A percentile compares a stretch with the other conserved stretches of the same genome.
phyloP scores from a whole-genome alignment of 2,888 invertebrate genomes.

The Ornithoptera alexandrae region DNA sequence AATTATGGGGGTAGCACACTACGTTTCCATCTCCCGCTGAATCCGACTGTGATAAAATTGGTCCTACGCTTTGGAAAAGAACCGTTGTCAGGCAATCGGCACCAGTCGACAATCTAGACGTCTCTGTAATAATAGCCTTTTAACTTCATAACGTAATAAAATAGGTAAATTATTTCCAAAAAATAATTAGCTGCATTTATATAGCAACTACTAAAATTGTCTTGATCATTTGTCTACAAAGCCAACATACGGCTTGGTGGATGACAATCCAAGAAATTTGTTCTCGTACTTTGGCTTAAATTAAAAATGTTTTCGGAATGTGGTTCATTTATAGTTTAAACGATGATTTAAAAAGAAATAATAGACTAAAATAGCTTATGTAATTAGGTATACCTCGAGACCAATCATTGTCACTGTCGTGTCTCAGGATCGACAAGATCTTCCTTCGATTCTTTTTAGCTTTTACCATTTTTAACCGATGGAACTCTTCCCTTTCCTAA shows the following conservation, averaged over 20 bases:
- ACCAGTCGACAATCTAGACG: conserved; percentile 13
- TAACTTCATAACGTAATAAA: no score
- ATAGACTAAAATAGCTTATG: neutral
- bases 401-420: conserved; percentile 37
- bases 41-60: conserved; percentile 45
- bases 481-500: conserved; percentile 75
- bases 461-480: conserved; percentile 73
- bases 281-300: no score
- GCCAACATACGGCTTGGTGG: no score
- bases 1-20: conserved; percentile 58
- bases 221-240: no score
- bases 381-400: conserved; percentile 21
- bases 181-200: no score
- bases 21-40: conserved; percentile 56
- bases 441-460: conserved; percentile 63
- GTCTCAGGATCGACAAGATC: conserved; percentile 39
- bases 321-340: no score
- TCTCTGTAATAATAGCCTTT: conserved; percentile 3
- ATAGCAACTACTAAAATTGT: no score
- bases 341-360: no score
- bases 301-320: no score
- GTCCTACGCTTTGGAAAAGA: conserved; percentile 32
- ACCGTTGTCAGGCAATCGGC: conserved; percentile 40
- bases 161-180: no score
- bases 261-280: no score